Evolutionary conservation across 2,113 vertebrate genomes (phyloP).

Genomic region (Hydropotes inermis): DNA sequence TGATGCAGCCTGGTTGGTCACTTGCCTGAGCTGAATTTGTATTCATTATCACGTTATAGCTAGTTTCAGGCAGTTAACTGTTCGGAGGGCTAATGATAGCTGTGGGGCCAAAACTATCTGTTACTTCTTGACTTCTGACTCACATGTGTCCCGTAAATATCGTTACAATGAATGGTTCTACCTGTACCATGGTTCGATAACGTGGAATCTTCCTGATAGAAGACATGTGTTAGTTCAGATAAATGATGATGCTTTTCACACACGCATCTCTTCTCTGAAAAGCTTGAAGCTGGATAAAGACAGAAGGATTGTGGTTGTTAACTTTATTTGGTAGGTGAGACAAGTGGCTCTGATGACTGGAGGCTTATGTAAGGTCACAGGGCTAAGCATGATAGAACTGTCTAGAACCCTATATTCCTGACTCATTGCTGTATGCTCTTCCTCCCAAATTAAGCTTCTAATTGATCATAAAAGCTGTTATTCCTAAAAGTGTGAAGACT

Average conservation of each 20-base stretch:
- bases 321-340: neutral
- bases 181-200: neutral
- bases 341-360: neutral
- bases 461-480: neutral
- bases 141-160: neutral
- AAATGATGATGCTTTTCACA: neutral
- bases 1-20: neutral
- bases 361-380: neutral
- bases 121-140: neutral
- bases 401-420: neutral
- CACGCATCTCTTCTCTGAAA: neutral
- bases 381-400: neutral
- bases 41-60: neutral
- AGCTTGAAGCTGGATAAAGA: neutral
- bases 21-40: neutral
- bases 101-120: neutral
- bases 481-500: neutral
- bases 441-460: neutral
- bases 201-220: neutral
- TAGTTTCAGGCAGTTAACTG: neutral
- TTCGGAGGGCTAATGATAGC: neutral
- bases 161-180: rapidly evolving
- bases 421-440: neutral
- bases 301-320: no score
- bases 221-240: neutral